Conservation (phyloP, 2,888 invertebrate genomes). For the Pandemis heparana region DNA sequence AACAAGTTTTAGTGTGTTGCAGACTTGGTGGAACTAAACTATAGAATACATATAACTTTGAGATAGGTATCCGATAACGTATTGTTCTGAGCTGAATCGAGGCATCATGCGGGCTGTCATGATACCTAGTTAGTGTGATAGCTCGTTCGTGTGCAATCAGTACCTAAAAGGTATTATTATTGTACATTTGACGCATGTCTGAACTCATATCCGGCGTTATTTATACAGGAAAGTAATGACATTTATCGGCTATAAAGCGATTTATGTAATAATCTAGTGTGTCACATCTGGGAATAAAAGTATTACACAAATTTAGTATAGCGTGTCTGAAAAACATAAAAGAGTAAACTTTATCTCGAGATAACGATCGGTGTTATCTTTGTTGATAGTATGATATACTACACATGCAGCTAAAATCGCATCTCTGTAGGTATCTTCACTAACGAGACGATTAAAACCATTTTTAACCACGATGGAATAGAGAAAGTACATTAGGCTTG, state of each 20-base stretch:
- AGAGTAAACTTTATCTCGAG: constrained; percentile 7
- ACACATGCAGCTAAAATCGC: constrained; percentile 2
- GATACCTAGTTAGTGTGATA: constrained; percentile 12
- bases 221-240: background rate
- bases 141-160: background rate
- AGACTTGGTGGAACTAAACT: constrained; percentile 1
- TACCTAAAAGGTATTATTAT: background rate
- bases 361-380: constrained; percentile 8
- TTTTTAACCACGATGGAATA: too few species aligned
- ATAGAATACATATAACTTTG: constrained; percentile 15
- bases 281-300: background rate
- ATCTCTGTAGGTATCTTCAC: background rate
- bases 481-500: too few species aligned
- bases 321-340: constrained; percentile 2
- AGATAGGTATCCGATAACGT: constrained; percentile 24
- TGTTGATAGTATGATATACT: background rate
- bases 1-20: background rate
- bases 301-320: background rate
- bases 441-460: background rate
- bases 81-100: constrained; percentile 32
- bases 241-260: background rate
- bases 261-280: background rate
- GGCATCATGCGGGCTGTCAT: constrained; percentile 27
- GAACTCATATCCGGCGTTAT: background rate
- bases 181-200: background rate